Percentiles rank a stretch among this genome's conserved stretches.
phyloP scores from a whole-genome alignment of 2,113 vertebrate genomes.

The Sitta europaea region DNA sequence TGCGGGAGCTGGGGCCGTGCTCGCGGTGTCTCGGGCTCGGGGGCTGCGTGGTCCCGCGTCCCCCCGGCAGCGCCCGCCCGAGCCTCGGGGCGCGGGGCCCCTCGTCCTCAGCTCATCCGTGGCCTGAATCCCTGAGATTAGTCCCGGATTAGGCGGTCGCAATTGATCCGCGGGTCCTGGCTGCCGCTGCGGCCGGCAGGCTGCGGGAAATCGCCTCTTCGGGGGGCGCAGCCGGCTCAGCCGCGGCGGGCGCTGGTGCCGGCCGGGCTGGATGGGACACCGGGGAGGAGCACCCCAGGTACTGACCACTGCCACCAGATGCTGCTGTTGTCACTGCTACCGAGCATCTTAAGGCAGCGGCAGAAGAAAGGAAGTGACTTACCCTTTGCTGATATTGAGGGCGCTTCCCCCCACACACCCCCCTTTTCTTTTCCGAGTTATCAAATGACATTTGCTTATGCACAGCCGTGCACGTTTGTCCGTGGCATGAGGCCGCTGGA shows the following conservation, averaged over 20 bases:
- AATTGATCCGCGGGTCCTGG: background rate
- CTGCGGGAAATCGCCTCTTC: background rate
- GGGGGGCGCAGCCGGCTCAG: background rate
- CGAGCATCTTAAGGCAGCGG: background rate
- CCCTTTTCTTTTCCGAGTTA: background rate
- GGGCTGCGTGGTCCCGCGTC: rapidly evolving
- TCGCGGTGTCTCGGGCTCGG: rapidly evolving
- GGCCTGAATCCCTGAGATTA: constrained; percentile 38
- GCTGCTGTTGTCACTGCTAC: constrained; percentile 70
- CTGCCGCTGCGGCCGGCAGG: background rate
- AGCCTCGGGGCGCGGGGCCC: background rate
- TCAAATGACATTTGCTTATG: background rate
- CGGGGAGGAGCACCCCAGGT: constrained; percentile 14
- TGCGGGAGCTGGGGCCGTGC: background rate
- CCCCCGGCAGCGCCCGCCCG: background rate
- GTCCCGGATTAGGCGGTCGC: background rate
- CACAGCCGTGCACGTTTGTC: background rate
- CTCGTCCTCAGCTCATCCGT: background rate
- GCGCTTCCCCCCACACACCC: background rate
- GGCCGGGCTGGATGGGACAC: background rate
- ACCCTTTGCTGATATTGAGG: background rate
- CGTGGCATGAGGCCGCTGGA: background rate
- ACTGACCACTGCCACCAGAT: constrained; percentile 70
- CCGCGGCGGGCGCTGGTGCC: background rate
- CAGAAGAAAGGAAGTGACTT: constrained; percentile 36